Evolutionary conservation across 2,797 vertebrate genomes (phyloP), one percentile per base, ranked within the genome.

Genomic region (Artibeus lituratus): DNA sequence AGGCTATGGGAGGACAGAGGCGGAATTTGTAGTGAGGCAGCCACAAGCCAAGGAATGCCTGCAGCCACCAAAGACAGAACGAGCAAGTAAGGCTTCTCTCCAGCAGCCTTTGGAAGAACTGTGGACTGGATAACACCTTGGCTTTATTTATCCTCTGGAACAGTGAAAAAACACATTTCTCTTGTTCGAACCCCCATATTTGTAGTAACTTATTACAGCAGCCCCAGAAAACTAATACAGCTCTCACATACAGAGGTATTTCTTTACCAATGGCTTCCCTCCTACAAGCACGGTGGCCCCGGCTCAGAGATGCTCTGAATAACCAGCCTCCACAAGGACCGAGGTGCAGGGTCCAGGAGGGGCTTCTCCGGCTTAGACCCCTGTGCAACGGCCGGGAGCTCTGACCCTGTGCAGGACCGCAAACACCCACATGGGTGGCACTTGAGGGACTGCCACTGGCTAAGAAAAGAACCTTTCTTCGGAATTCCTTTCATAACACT

Each of bases 381-480:
- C 39, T 4, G 29, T 0, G 21, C 42, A 53, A 76, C 0, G 5
- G 16, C 42, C 7, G 6, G 7, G 15, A 29, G 10, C 51, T n/a
- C 72, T 29, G 49, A 32, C 2, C 21, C 67, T 59, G 47, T 37
- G 72, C 65, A 29, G 37, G 59, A 76, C 47, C 29, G 29, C 57
- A 69, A 49, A 67, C 9, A 84, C 2, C 29, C 39, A 69, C 11
- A 51, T 11, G 22, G 24, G 3, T n/a, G 22, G 80, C 10, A 32
- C 51, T 62, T 4, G 67, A 86, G 67, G 92, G 76, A 77, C 14
- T 47, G 29, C 19, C 69, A 15, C 15, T 69, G 78, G 39, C 39
- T 90, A 84, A 80, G 65, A 84, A 90, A n/a, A 21, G 70, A 59
- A 42, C 12, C 18, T 62, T 59, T 83, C 57, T 76, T 82, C 21